Conservation (phyloP, 1,140 invertebrate genomes). For the Nomia melanderi region DNA sequence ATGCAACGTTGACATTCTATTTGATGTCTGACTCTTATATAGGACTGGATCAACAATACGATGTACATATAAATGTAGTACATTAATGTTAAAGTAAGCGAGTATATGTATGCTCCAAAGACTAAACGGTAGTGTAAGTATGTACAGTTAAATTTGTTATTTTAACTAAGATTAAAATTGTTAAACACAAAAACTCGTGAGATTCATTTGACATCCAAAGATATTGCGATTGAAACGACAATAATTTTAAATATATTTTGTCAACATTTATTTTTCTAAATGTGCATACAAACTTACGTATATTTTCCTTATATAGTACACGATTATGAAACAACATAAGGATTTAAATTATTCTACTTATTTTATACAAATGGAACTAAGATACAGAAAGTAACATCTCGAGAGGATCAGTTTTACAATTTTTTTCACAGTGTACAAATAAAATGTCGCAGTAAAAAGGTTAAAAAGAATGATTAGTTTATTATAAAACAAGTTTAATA, state of each 20-base stretch:
- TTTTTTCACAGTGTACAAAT: slow-evolving; percentile 20
- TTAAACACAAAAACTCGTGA: slow-evolving; percentile 12
- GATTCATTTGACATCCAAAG: slow-evolving; percentile 3
- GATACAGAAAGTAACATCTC: slow-evolving; percentile 57
- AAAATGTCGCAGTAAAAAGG: background rate
- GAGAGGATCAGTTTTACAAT: slow-evolving; percentile 57
- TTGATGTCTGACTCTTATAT: slow-evolving; percentile 97
- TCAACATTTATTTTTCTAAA: slow-evolving; percentile 39
- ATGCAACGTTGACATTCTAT: slow-evolving; percentile 90
- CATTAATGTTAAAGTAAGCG: slow-evolving; percentile 44
- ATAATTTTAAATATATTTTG: slow-evolving; percentile 13
- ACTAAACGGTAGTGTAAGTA: slow-evolving; percentile 11
- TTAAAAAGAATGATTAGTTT: slow-evolving; percentile 10
- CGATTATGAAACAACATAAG: slow-evolving; percentile 47
- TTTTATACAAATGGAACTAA: slow-evolving; percentile 59
- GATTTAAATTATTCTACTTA: slow-evolving; percentile 48
- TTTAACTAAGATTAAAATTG: background rate
- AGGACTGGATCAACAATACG: slow-evolving; percentile 97
- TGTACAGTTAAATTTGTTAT: background rate
- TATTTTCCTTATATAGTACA: slow-evolving; percentile 53
- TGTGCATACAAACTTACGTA: slow-evolving; percentile 50
- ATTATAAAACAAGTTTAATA: slow-evolving; percentile 30
- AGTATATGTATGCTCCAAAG: slow-evolving; percentile 19
- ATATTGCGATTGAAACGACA: slow-evolving; percentile 7
- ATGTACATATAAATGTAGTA: slow-evolving; percentile 84